Evolutionary conservation across 2,797 vertebrate genomes (phyloP).

Genomic region (Distichodus sexfasciatus): DNA sequence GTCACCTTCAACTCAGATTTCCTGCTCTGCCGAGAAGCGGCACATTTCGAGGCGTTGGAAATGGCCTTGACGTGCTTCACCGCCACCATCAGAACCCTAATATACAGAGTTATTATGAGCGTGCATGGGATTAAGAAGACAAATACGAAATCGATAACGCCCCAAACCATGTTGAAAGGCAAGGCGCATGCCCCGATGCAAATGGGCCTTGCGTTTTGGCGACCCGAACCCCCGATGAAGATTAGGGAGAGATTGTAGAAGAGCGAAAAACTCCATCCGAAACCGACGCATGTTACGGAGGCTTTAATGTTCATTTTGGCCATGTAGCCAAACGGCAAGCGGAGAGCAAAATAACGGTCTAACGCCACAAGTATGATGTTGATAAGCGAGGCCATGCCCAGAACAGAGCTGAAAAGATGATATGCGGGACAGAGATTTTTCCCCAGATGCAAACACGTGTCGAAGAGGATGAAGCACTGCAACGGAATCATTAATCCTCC

Average conservation of each 20-base stretch:
- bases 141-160: neutral
- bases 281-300: too few species aligned
- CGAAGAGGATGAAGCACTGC: neutral
- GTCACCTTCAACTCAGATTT: too few species aligned
- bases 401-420: neutral
- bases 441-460: neutral
- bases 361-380: constrained; percentile 10
- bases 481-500: constrained; percentile 25
- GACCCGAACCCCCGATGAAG: too few species aligned
- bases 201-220: too few species aligned
- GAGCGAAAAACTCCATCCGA: too few species aligned
- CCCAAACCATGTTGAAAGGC: too few species aligned
- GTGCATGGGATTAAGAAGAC: constrained; percentile 1
- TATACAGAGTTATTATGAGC: constrained; percentile 5
- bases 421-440: neutral
- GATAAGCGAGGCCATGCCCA: neutral
- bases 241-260: too few species aligned
- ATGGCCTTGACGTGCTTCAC: neutral
- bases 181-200: too few species aligned
- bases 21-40: neutral
- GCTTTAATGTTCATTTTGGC: too few species aligned
- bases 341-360: constrained; percentile 23
- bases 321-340: too few species aligned
- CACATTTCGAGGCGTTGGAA: too few species aligned
- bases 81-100: neutral